Conservation (phyloP, 2,113 vertebrate species). For the Podarcis muralis region DNA sequence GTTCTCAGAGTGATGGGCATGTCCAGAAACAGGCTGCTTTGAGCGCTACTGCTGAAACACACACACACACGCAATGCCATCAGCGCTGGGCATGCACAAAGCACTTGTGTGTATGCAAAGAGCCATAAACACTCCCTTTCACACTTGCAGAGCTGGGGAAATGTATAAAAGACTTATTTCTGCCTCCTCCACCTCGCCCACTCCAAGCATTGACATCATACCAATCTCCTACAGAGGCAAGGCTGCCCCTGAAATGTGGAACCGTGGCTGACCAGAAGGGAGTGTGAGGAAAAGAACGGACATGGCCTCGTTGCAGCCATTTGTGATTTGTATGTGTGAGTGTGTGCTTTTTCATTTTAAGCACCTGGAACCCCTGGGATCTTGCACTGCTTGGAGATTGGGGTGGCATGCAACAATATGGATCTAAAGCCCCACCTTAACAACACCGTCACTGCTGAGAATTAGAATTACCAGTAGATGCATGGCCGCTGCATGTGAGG, state of each 20-base stretch:
- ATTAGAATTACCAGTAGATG: no score
- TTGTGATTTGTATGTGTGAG: neutral
- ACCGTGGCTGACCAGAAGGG: rapidly evolving
- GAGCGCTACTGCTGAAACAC: rapidly evolving
- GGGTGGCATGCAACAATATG: neutral
- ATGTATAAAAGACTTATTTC: constrained; percentile 77
- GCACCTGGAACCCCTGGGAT: no score
- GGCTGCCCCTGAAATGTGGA: rapidly evolving
- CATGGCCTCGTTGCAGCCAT: neutral
- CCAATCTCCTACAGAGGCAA: constrained; percentile 76
- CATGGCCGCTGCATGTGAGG: no score
- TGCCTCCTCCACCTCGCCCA: constrained; percentile 80
- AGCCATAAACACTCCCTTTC: constrained; percentile 67
- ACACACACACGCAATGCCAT: neutral
- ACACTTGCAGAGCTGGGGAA: constrained; percentile 72
- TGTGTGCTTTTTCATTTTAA: no score
- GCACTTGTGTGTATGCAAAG: constrained; percentile 56
- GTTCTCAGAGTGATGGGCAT: neutral
- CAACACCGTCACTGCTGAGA: no score
- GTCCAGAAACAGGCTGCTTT: neutral
- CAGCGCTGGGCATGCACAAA: constrained; percentile 63
- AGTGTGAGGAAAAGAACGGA: neutral
- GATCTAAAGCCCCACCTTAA: neutral
- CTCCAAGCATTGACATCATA: constrained; percentile 81
- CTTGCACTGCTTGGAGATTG: no score